A percentile compares a stretch with the other conserved stretches of the same genome.
phyloP scores from a whole-genome alignment of 2,113 vertebrate genomes.

The Uria aalge region DNA sequence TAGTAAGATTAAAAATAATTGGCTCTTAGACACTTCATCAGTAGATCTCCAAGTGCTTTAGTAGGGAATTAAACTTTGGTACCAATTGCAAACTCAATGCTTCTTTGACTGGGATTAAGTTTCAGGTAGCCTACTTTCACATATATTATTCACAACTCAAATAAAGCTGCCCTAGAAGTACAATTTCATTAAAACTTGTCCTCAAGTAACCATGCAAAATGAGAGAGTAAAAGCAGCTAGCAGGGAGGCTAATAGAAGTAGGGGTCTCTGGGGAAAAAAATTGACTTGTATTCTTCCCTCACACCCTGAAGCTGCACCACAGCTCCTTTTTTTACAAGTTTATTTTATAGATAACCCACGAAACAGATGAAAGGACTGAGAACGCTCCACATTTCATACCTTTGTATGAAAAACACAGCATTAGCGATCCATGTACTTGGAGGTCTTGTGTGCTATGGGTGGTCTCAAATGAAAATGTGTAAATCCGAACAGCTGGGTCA shows the following conservation, averaged over 20 bases:
- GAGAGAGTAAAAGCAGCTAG: not conserved
- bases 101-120: slow-evolving; percentile 3
- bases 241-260: not conserved
- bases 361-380: not conserved
- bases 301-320: not conserved
- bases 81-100: not conserved
- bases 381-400: not conserved
- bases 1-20: not conserved
- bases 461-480: not conserved
- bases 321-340: not conserved
- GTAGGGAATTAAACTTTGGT: not conserved
- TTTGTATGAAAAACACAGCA: not conserved
- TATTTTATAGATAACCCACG: not conserved
- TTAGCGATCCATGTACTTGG: not conserved
- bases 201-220: slow-evolving; percentile 7
- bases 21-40: not conserved
- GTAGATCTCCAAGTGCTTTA: not conserved
- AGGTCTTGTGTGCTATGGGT: not conserved
- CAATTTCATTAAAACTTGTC: slow-evolving; percentile 37
- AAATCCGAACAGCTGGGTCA: not conserved
- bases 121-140: slow-evolving; percentile 21
- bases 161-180: slow-evolving; percentile 20
- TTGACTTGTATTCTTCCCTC: not conserved
- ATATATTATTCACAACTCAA: slow-evolving; percentile 18
- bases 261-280: not conserved